Percentiles rank a stretch among this genome's conserved stretches.
Conservation (phyloP, 2,888 invertebrate species). For the Tuberolachnus salignus region DNA sequence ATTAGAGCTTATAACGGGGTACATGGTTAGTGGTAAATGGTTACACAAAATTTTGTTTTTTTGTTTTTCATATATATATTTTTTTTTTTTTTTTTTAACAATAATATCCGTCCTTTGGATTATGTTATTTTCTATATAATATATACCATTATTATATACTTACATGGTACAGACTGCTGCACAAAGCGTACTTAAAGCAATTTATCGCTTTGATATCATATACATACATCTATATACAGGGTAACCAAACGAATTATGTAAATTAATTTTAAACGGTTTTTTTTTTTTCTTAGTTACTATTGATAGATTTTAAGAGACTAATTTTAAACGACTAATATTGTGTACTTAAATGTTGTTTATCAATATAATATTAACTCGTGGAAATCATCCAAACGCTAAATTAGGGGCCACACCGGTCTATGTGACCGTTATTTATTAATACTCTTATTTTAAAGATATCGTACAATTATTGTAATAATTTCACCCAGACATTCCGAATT, state of each 20-base stretch:
- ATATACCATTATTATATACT: slow-evolving; percentile 12
- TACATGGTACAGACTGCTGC: slow-evolving; percentile 41
- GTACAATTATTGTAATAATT: background rate
- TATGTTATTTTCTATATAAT: slow-evolving; percentile 19
- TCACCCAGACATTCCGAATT: background rate
- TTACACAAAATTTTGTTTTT: slow-evolving; percentile 38
- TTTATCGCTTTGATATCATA: slow-evolving; percentile 17
- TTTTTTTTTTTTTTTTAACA: slow-evolving; percentile 34
- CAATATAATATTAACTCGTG: slow-evolving; percentile 8
- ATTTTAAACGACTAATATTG: slow-evolving; percentile 33
- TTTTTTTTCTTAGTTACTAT: slow-evolving; percentile 24
- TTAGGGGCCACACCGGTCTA: background rate
- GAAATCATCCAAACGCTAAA: background rate
- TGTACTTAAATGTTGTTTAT: slow-evolving; percentile 48
- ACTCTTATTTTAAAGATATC: slow-evolving; percentile 1
- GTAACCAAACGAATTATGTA: slow-evolving; percentile 45
- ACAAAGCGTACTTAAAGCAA: slow-evolving; percentile 53
- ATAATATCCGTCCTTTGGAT: slow-evolving; percentile 45
- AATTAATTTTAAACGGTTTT: slow-evolving; percentile 32
- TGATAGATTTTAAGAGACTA: slow-evolving; percentile 34
- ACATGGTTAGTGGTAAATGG: slow-evolving; percentile 53
- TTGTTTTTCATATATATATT: too few species aligned
- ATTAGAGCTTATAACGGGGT: slow-evolving; percentile 57
- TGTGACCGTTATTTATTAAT: background rate
- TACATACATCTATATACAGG: slow-evolving; percentile 29